Percentiles rank a stretch among this genome's conserved stretches.
Evolutionary conservation across 1,140 invertebrate genomes (phyloP).

Genomic region (Pinna nobilis): DNA sequence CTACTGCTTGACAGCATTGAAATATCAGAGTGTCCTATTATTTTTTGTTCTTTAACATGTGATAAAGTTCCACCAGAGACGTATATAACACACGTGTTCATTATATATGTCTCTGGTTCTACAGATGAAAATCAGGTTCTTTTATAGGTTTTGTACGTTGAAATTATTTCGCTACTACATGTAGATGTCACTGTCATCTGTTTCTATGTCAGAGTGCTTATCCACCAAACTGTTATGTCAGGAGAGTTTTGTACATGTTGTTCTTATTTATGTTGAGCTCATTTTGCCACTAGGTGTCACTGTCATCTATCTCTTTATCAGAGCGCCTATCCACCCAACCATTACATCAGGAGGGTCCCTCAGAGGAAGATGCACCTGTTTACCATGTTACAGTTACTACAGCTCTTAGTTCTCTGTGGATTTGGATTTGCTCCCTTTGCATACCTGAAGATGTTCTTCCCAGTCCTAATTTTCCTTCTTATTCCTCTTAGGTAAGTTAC

Average conservation of each 20-base stretch:
- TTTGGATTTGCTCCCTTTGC: slow-evolving; percentile 80
- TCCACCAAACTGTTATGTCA: too few species aligned
- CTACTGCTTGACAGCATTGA: too few species aligned
- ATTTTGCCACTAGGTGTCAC: too few species aligned
- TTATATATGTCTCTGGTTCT: too few species aligned
- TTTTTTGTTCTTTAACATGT: too few species aligned
- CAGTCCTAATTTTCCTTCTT: slow-evolving; percentile 80
- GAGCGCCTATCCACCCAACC: slow-evolving; percentile 82
- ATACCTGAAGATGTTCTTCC: slow-evolving; percentile 83
- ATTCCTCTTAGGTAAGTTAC: slow-evolving; percentile 79
- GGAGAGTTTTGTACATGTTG: too few species aligned
- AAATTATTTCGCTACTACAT: neutral
- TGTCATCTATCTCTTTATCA: slow-evolving; percentile 66
- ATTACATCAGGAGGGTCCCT: slow-evolving; percentile 82
- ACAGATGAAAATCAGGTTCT: too few species aligned
- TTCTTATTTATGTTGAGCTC: too few species aligned
- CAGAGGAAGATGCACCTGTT: slow-evolving; percentile 83
- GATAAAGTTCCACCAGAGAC: too few species aligned
- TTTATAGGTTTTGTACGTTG: too few species aligned
- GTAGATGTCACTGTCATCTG: neutral
- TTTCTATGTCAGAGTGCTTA: neutral
- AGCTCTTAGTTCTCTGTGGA: slow-evolving; percentile 79
- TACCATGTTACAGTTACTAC: slow-evolving; percentile 79
- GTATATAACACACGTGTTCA: too few species aligned
- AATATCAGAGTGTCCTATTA: too few species aligned